Conservation (phyloP, 2,797 vertebrate genomes). For the Peromyscus melanophrys region DNA sequence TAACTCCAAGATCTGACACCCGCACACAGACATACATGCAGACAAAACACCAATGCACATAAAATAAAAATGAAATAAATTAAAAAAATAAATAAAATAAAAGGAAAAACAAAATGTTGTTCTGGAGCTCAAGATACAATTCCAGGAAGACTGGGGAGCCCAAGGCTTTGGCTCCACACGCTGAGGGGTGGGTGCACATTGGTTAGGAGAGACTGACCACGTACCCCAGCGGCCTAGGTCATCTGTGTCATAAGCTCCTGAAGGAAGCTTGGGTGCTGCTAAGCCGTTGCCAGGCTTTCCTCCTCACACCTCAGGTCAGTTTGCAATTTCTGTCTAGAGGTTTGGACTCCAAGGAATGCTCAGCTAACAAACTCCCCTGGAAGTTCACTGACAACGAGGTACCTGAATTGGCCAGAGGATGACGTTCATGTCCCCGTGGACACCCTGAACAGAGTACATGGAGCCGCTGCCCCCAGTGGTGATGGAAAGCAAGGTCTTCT, state of each 20-base stretch:
- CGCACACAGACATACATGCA: no score
- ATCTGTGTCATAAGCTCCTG: neutral
- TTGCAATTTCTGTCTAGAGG: neutral
- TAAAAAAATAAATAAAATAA: no score
- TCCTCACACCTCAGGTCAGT: neutral
- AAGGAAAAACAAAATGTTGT: neutral
- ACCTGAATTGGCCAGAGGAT: conserved; percentile 94
- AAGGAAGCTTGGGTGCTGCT: neutral
- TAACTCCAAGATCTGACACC: no score
- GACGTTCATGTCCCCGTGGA: conserved; percentile 93
- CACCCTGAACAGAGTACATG: conserved; percentile 91
- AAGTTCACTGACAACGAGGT: conserved; percentile 61
- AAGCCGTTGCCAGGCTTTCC: no score
- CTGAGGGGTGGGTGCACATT: neutral
- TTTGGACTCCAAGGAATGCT: neutral
- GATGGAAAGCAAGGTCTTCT: conserved; percentile 92
- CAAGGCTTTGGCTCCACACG: neutral
- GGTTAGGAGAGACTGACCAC: neutral
- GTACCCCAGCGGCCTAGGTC: neutral
- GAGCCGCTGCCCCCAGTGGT: conserved; percentile 90
- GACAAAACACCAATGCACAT: no score
- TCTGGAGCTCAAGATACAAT: neutral
- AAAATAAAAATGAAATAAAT: no score
- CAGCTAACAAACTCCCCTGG: conserved; percentile 19
- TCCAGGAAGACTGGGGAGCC: neutral